phyloP scores from a whole-genome alignment of 2,113 vertebrate species.

The Amazona guildingii region DNA sequence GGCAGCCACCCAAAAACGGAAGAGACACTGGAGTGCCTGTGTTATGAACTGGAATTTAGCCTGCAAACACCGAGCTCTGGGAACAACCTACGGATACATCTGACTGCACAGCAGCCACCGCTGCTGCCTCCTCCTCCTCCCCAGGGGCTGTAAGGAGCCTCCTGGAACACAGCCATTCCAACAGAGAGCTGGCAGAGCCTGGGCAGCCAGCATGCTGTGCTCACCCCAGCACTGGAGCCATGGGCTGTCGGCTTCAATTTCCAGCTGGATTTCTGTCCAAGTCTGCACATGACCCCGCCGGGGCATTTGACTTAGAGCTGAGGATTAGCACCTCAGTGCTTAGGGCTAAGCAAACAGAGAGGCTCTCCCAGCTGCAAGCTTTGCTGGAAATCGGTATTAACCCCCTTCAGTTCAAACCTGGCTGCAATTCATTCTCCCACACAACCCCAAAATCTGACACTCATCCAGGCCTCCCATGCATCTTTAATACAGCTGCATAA shows the following conservation, averaged over 20 bases:
- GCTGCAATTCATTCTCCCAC: neutral
- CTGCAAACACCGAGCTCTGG: neutral
- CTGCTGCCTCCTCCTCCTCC: neutral
- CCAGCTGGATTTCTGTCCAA: neutral
- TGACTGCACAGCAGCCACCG: neutral
- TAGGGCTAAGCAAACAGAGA: neutral
- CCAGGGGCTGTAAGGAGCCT: neutral
- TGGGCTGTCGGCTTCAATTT: rapidly evolving
- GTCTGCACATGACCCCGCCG: neutral
- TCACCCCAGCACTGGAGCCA: neutral
- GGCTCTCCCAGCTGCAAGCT: too few relatives aligned
- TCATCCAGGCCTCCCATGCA: neutral
- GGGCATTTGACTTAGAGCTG: neutral
- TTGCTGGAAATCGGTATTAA: neutral
- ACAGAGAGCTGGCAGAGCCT: neutral
- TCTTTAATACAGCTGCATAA: neutral
- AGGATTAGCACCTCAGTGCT: neutral
- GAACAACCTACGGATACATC: neutral
- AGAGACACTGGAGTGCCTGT: neutral
- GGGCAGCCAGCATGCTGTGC: rapidly evolving
- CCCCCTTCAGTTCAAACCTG: neutral
- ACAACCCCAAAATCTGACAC: neutral
- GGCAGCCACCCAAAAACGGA: neutral
- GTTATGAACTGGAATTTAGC: neutral
- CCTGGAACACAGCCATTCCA: neutral